Percentiles rank a stretch among this genome's conserved stretches.
These are phyloP conservation scores for Siniperca undulata DNA, from an alignment of 2,797 vertebrate species.

Conservation along the genomic window DNA sequence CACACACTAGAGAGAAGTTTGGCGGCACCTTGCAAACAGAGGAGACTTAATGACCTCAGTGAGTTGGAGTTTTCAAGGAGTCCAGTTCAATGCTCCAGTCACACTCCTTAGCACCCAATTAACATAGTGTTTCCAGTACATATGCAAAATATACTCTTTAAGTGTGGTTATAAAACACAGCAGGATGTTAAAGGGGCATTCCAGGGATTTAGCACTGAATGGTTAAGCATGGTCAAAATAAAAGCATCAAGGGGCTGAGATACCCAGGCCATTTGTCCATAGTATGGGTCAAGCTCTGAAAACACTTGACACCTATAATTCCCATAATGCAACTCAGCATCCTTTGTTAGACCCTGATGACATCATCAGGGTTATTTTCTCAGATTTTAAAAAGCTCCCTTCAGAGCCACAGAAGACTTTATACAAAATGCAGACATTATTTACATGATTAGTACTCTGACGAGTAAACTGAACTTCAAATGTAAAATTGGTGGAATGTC, in stretches of 20 bases:
- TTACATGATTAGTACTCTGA: not conserved
- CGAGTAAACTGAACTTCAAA: not conserved
- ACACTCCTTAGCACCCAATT: conserved; percentile 9
- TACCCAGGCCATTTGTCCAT: not conserved
- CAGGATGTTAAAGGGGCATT: not conserved
- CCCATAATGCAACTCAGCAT: not conserved
- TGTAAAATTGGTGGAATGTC: not conserved
- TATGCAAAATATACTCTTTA: not conserved
- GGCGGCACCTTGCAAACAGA: not conserved
- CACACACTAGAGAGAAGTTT: not conserved
- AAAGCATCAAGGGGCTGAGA: not conserved
- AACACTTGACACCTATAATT: not conserved
- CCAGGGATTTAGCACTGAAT: not conserved
- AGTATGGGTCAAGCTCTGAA: not conserved
- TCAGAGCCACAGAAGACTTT: not conserved
- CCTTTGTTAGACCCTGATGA: not conserved
- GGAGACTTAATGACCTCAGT: not conserved
- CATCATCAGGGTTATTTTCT: not conserved
- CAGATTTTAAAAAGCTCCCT: no score
- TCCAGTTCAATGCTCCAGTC: not conserved
- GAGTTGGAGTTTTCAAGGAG: conserved; percentile 5
- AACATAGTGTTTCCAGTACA: conserved; percentile 20
- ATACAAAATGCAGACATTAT: not conserved
- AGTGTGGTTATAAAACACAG: not conserved
- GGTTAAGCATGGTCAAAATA: not conserved